Conservation (phyloP, 2,113 vertebrate genomes). For the Protomyctophum bolini region DNA sequence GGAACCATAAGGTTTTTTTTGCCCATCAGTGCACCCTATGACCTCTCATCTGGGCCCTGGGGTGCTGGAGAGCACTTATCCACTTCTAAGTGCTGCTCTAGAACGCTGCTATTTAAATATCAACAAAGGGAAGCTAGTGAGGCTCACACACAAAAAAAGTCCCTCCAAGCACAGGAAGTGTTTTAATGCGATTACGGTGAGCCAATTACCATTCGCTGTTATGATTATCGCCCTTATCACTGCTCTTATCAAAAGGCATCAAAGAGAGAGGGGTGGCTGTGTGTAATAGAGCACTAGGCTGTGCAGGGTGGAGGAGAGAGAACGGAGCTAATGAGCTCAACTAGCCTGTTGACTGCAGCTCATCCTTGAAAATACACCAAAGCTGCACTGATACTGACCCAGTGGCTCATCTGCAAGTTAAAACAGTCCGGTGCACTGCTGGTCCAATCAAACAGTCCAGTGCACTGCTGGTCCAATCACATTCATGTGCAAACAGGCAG, state of each 20-base stretch:
- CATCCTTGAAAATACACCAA: constrained; percentile 68
- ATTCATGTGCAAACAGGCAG: constrained; percentile 74
- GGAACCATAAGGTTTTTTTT: constrained; percentile 39
- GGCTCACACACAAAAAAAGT: constrained; percentile 10
- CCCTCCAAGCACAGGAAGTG: constrained; percentile 59
- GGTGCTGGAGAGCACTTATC: constrained; percentile 34
- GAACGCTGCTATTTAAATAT: constrained; percentile 61
- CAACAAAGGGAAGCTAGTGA: constrained; percentile 33
- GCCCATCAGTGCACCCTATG: constrained; percentile 27
- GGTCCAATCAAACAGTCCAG: constrained; percentile 71
- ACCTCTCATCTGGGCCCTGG: constrained; percentile 53
- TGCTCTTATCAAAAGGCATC: constrained; percentile 70
- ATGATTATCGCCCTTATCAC: constrained; percentile 66
- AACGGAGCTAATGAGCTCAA: constrained; percentile 59
- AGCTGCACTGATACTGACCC: constrained; percentile 66
- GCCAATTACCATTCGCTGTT: constrained; percentile 64
- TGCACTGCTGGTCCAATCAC: constrained; percentile 66
- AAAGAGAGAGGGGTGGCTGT: constrained; percentile 53
- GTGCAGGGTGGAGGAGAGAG: constrained; percentile 45
- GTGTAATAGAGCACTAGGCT: constrained; percentile 54
- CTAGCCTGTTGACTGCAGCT: constrained; percentile 70
- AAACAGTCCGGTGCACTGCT: constrained; percentile 61
- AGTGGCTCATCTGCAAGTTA: constrained; percentile 81
- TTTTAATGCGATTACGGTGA: constrained; percentile 65
- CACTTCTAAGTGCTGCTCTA: constrained; percentile 47